phyloP scores from a whole-genome alignment of 2,113 vertebrate species.

The Apodemus sylvaticus region DNA sequence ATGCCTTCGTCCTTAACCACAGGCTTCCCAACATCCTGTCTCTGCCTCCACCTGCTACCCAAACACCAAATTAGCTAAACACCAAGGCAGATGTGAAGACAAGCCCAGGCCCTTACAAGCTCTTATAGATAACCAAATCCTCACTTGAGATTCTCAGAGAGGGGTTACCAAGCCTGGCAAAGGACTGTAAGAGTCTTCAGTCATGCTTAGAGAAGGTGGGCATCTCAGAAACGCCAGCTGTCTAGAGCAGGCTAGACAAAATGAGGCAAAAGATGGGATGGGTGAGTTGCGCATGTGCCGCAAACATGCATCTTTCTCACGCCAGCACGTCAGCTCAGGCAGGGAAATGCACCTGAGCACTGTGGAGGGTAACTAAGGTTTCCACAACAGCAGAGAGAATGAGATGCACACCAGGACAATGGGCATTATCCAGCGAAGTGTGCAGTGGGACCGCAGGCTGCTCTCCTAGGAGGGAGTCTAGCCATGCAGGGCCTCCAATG shows the following conservation, averaged over 20 bases:
- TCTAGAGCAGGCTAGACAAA: not conserved
- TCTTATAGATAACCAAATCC: not conserved
- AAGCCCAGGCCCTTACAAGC: not conserved
- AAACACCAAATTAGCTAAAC: not conserved
- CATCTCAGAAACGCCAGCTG: not conserved
- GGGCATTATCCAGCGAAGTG: not conserved
- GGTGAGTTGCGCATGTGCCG: not conserved
- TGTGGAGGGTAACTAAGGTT: not conserved
- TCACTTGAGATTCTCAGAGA: not conserved
- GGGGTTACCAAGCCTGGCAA: not conserved
- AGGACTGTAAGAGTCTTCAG: not conserved
- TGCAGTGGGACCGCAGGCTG: not conserved
- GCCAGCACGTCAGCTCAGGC: accelerated
- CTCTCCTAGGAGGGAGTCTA: not conserved
- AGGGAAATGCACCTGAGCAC: not conserved
- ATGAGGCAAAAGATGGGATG: not conserved
- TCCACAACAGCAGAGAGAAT: not conserved
- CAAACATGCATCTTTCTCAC: too few relatives aligned
- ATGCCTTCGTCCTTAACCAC: not conserved
- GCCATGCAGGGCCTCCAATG: not conserved
- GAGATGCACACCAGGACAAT: not conserved
- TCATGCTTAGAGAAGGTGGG: not conserved
- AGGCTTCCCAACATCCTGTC: not conserved
- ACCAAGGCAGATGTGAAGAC: not conserved
- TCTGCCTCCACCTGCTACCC: not conserved